Percentiles rank a stretch among this genome's conserved stretches.
These are phyloP conservation scores for Melanogrammus aeglefinus DNA, from an alignment of 2,797 vertebrate genomes.

Conservation along the genomic window DNA sequence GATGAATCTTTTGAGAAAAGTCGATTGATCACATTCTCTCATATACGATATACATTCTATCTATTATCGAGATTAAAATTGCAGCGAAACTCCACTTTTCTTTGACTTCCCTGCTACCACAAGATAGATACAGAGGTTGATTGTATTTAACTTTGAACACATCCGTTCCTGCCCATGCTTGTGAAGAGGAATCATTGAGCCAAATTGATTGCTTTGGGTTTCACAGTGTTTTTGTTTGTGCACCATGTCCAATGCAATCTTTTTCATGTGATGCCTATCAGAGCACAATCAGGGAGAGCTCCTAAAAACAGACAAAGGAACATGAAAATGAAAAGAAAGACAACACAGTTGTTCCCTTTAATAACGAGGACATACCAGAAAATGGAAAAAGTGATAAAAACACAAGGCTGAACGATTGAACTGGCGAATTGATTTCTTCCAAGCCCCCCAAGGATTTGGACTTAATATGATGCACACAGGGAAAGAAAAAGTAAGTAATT, in stretches of 20 bases:
- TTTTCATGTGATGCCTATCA: constrained; percentile 49
- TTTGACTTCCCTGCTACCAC: constrained; percentile 1
- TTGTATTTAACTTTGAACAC: constrained; percentile 22
- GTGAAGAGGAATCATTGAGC: constrained; percentile 31
- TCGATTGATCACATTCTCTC: not conserved
- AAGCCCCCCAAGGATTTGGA: constrained; percentile 10
- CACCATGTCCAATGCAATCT: constrained; percentile 31
- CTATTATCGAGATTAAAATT: not conserved
- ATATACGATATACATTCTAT: not conserved
- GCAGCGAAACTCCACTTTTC: not conserved
- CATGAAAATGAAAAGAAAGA: constrained; percentile 4
- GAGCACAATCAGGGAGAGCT: constrained; percentile 41
- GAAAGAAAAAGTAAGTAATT: constrained; percentile 34
- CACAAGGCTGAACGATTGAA: constrained; percentile 38
- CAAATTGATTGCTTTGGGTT: constrained; percentile 49
- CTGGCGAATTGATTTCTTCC: constrained; percentile 39
- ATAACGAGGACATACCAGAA: constrained; percentile 48
- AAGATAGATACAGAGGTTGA: constrained; percentile 33
- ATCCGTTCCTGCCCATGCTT: constrained; percentile 21
- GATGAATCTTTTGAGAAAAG: not conserved
- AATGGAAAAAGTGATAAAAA: constrained; percentile 40
- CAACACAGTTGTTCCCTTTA: constrained; percentile 38
- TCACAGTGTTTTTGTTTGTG: constrained; percentile 28
- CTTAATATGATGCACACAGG: constrained; percentile 2
- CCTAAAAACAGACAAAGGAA: constrained; percentile 19